A percentile compares a stretch with the other conserved stretches of the same genome.
Conservation (phyloP, 2,888 invertebrate species). For the Cosmia trapezina region DNA sequence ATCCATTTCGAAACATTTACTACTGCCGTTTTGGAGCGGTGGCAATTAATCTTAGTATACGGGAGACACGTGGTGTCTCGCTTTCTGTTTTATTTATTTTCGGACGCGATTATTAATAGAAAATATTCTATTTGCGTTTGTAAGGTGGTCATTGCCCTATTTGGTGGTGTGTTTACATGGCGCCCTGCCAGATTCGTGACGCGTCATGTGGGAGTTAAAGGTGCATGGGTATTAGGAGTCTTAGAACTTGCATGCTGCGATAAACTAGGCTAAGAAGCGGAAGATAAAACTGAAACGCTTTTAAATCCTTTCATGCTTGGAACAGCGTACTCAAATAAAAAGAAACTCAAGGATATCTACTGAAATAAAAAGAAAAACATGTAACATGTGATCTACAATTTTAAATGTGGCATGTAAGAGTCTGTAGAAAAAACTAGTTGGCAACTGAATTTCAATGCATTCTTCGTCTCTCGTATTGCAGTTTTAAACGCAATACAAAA, state of each 20-base stretch:
- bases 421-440: conserved; percentile 25
- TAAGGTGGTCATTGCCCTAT: conserved; percentile 88
- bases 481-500: conserved; percentile 30
- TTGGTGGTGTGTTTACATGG: conserved; percentile 88
- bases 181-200: conserved; percentile 79
- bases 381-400: conserved; percentile 9
- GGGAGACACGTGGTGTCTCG: conserved; percentile 81
- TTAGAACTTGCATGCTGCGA: conserved; percentile 59
- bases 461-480: conserved; percentile 43
- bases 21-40: conserved; percentile 54
- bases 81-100: conserved; percentile 83
- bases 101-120: conserved; percentile 84
- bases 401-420: conserved; percentile 25
- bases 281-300: conserved; percentile 45
- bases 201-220: conserved; percentile 63
- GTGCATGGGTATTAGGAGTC: conserved; percentile 52
- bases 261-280: conserved; percentile 47
- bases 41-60: conserved; percentile 81
- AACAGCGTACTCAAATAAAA: conserved; percentile 36
- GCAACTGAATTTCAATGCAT: conserved; percentile 52
- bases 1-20: conserved; percentile 51
- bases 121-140: conserved; percentile 84
- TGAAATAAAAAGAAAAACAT: conserved; percentile 35
- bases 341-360: no score
- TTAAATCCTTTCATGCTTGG: conserved; percentile 30